Conservation (phyloP, 2,113 vertebrate genomes). For the Pseudonaja textilis region DNA sequence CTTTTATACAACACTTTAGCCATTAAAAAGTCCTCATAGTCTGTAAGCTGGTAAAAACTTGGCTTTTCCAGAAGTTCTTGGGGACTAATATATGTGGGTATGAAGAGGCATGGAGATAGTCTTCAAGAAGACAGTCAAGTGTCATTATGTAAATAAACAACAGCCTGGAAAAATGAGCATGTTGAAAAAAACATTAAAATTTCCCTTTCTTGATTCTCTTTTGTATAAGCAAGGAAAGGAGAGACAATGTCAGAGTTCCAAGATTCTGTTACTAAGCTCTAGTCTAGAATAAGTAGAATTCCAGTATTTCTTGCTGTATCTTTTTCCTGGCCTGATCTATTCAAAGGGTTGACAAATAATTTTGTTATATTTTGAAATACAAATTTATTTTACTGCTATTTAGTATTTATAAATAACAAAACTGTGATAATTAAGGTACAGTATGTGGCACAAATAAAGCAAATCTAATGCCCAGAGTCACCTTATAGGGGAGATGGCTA, state of each 20-base stretch:
- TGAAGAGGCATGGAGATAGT: neutral
- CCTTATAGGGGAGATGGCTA: too few species aligned
- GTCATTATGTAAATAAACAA: neutral
- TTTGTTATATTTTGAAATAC: neutral
- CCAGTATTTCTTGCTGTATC: neutral
- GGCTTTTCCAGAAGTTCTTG: neutral
- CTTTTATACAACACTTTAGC: neutral
- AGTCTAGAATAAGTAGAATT: neutral
- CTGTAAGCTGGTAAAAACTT: neutral
- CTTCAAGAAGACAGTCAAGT: neutral
- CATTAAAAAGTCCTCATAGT: neutral
- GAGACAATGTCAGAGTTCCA: neutral
- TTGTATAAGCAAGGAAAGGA: neutral
- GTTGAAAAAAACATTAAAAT: neutral
- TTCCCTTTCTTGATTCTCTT: neutral
- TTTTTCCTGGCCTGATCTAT: neutral
- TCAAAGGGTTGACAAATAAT: neutral
- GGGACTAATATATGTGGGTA: neutral
- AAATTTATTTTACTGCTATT: neutral
- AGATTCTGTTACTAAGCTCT: neutral
- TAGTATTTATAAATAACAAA: neutral
- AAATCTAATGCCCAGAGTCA: neutral
- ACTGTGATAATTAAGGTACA: neutral
- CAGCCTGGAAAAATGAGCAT: neutral
- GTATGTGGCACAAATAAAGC: neutral